A percentile compares a stretch with the other conserved stretches of the same genome.
These are phyloP conservation scores for Drosophila setosimentum DNA, from an alignment of 2,888 invertebrate genomes.

Conservation along the genomic window DNA sequence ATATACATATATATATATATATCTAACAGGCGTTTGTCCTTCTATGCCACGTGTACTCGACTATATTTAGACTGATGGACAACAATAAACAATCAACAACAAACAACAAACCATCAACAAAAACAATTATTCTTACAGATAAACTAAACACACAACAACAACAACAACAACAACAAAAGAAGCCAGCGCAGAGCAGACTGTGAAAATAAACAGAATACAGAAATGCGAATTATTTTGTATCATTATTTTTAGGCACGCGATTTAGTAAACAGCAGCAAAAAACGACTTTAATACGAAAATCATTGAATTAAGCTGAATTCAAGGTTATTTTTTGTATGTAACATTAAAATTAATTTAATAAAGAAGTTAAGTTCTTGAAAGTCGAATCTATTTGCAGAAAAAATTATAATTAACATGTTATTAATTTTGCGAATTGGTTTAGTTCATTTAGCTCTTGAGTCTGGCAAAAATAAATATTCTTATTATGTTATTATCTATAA, in stretches of 20 bases:
- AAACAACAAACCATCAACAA: conserved; percentile 10
- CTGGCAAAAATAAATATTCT: not conserved
- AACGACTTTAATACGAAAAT: not conserved
- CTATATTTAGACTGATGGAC: conserved; percentile 38
- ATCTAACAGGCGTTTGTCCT: conserved; percentile 13
- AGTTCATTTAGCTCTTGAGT: not conserved
- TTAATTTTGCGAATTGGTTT: not conserved
- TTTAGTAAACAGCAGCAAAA: conserved; percentile 19
- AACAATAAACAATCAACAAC: conserved; percentile 17
- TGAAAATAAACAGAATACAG: conserved; percentile 41
- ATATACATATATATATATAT: not conserved
- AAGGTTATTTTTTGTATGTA: not conserved
- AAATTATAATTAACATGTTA: not conserved
- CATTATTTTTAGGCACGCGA: conserved; percentile 54
- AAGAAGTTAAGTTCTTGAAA: not conserved
- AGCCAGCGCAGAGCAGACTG: conserved; percentile 2
- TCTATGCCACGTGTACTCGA: conserved; percentile 14
- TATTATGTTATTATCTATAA: too few species aligned
- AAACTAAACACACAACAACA: conserved; percentile 37
- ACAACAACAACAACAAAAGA: too few species aligned
- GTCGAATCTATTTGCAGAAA: not conserved
- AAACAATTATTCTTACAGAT: conserved; percentile 34
- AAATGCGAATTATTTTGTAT: conserved; percentile 25
- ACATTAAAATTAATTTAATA: not conserved
- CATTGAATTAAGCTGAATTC: not conserved